Conservation (phyloP, 2,113 vertebrate species). For the Ameiurus melas region DNA sequence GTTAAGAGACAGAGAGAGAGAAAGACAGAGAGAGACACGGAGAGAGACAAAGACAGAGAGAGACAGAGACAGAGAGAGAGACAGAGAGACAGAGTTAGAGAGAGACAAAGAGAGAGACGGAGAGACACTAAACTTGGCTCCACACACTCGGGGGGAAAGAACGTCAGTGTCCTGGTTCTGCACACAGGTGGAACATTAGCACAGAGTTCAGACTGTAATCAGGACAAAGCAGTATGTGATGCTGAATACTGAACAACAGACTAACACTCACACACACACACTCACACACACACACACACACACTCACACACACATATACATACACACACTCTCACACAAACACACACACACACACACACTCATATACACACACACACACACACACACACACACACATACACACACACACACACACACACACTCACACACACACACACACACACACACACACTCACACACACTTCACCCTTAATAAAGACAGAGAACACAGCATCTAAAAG, state of each 20-base stretch:
- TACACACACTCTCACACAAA: no score
- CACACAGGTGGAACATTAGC: neutral
- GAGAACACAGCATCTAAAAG: neutral
- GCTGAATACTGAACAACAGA: neutral
- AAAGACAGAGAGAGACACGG: neutral
- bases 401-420: no score
- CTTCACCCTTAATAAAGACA: neutral
- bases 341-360: no score
- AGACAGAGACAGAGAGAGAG: no score
- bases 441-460: neutral
- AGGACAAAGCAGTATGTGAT: neutral
- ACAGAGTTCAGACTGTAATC: neutral
- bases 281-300: no score
- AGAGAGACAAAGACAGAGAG: no score
- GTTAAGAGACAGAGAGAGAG: no score
- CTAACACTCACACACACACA: no score
- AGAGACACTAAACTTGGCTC: neutral
- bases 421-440: slow-evolving; percentile 4
- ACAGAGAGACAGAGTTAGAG: neutral
- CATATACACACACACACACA: no score
- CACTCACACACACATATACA: no score
- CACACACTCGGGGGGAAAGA: neutral
- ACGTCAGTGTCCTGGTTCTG: neutral
- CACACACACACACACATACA: no score
- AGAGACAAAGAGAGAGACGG: neutral